Conservation (phyloP, 2,888 invertebrate genomes). For the Agonopterix arenella region DNA sequence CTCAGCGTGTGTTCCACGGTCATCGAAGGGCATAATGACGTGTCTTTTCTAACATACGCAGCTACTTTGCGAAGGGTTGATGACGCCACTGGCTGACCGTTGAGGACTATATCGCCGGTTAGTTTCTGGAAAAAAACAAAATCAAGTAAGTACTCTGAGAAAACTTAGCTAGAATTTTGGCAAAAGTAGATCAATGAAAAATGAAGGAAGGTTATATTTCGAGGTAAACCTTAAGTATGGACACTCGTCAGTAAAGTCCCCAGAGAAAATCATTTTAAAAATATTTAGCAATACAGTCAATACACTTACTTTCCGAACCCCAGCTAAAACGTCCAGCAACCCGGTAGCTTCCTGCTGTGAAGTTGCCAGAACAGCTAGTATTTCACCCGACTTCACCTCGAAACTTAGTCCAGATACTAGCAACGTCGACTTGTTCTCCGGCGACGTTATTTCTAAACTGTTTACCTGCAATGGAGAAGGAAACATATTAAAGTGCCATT, state of each 20-base stretch:
- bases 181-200: no score
- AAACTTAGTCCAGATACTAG: slow-evolving; percentile 87
- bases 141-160: background rate
- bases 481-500: no score
- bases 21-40: slow-evolving; percentile 88
- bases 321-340: slow-evolving; percentile 90
- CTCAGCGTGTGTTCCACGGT: slow-evolving; percentile 93
- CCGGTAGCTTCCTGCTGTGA: slow-evolving; percentile 91
- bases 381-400: slow-evolving; percentile 93
- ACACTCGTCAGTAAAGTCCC: no score
- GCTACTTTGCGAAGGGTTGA: slow-evolving; percentile 83
- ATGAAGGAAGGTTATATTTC: no score
- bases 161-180: no score
- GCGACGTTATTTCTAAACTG: slow-evolving; percentile 79
- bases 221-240: no score
- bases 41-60: slow-evolving; percentile 85
- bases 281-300: background rate
- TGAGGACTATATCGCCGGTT: slow-evolving; percentile 89
- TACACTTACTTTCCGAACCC: slow-evolving; percentile 73
- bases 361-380: slow-evolving; percentile 93
- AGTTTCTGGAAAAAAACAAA: slow-evolving; percentile 58
- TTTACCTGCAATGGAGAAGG: slow-evolving; percentile 62
- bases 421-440: slow-evolving; percentile 72
- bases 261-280: no score
- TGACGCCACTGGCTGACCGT: slow-evolving; percentile 88